These are phyloP conservation scores for Myopa testacea DNA, from an alignment of 2,888 invertebrate species.

Conservation along the genomic window DNA sequence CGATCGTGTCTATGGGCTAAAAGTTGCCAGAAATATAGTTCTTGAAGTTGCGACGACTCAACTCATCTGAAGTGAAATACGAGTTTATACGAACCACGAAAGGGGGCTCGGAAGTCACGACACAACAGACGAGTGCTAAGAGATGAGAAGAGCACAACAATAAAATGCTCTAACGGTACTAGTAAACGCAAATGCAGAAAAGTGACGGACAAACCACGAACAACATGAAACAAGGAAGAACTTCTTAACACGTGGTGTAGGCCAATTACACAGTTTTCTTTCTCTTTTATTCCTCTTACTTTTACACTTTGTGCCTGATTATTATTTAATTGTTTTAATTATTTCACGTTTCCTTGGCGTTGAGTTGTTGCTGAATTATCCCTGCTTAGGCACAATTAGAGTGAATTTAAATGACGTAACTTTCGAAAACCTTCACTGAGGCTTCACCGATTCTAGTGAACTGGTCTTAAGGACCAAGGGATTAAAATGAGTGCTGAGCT, in stretches of 20 bases:
- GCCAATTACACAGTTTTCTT: conserved; percentile 30
- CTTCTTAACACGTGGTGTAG: conserved; percentile 21
- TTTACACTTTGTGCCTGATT: neutral
- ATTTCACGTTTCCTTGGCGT: conserved; percentile 8
- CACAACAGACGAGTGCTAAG: conserved; percentile 11
- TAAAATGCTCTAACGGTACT: neutral
- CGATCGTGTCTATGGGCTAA: conserved; percentile 7
- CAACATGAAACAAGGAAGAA: conserved; percentile 14
- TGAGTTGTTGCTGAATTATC: neutral
- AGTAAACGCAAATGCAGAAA: neutral
- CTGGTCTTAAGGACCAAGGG: too few species aligned
- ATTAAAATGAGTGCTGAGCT: too few species aligned
- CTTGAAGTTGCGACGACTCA: neutral
- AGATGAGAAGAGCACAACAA: conserved; percentile 24
- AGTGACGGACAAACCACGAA: conserved; percentile 9
- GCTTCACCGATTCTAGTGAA: neutral
- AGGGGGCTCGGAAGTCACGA: neutral
- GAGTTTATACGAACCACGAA: neutral
- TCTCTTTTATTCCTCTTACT: neutral
- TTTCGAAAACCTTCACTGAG: neutral
- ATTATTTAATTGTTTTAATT: conserved; percentile 30
- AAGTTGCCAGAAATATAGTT: conserved; percentile 16
- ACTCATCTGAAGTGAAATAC: neutral
- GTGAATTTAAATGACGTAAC: neutral
- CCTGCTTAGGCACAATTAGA: conserved; percentile 24